Conservation (phyloP, 2,113 vertebrate genomes). For the Phocoena phocoena region DNA sequence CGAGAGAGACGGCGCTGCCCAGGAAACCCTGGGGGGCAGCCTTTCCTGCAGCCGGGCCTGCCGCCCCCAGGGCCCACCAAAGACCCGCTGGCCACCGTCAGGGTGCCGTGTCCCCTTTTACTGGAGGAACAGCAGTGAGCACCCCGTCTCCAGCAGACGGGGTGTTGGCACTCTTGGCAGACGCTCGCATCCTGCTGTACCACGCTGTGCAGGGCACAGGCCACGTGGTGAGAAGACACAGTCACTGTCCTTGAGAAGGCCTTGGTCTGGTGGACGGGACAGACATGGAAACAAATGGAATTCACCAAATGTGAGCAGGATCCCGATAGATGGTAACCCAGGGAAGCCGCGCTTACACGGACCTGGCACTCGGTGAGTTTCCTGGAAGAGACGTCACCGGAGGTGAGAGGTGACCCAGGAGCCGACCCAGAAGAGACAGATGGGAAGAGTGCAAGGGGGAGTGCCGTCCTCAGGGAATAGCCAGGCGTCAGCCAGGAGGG, state of each 20-base stretch:
- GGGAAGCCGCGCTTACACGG: neutral
- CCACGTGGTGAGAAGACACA: neutral
- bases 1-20: neutral
- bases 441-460: neutral
- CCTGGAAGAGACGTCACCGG: neutral
- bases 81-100: neutral
- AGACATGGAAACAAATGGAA: neutral
- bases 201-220: neutral
- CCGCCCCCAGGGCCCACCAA: neutral
- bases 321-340: neutral
- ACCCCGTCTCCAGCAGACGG: neutral
- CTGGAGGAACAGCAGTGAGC: neutral
- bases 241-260: neutral
- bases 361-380: neutral
- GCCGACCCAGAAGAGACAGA: neutral
- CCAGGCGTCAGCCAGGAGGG: neutral
- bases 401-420: neutral
- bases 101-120: neutral
- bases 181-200: rapidly evolving
- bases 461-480: neutral
- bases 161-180: rapidly evolving
- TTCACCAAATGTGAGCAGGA: neutral
- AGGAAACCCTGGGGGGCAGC: neutral
- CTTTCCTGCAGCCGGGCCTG: neutral
- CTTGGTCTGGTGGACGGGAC: neutral